Evolutionary conservation across 1,140 invertebrate species (phyloP).

Genomic region (Periplaneta americana): DNA sequence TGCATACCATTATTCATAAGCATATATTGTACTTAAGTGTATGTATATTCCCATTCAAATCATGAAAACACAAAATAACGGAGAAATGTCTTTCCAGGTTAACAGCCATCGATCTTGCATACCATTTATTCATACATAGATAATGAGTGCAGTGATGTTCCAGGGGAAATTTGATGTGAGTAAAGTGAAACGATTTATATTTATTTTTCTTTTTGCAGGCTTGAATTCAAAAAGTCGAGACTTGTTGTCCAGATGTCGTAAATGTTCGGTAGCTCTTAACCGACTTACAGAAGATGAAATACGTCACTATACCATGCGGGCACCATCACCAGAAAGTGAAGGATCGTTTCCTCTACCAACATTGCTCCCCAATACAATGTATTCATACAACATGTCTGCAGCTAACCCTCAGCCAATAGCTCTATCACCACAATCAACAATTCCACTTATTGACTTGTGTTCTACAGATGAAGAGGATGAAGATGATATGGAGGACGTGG

Average conservation of each 20-base stretch:
- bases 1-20: too few relatives aligned
- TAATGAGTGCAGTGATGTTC: too few relatives aligned
- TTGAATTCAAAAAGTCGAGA: not conserved
- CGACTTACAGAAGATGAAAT: not conserved
- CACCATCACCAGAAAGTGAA: not conserved
- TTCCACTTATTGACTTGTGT: not conserved
- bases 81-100: too few relatives aligned
- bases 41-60: too few relatives aligned
- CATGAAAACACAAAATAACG: too few relatives aligned
- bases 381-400: not conserved
- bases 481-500: not conserved
- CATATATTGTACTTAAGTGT: too few relatives aligned
- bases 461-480: not conserved
- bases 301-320: not conserved
- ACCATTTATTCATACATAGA: too few relatives aligned
- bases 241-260: not conserved
- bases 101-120: too few relatives aligned
- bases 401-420: not conserved
- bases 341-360: not conserved
- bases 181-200: too few relatives aligned
- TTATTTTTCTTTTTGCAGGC: not conserved
- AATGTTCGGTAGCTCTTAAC: not conserved
- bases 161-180: too few relatives aligned
- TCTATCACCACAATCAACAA: not conserved
- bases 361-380: not conserved